Evolutionary conservation across 2,888 invertebrate species (phyloP).

Genomic region (Trachelus tabidus): DNA sequence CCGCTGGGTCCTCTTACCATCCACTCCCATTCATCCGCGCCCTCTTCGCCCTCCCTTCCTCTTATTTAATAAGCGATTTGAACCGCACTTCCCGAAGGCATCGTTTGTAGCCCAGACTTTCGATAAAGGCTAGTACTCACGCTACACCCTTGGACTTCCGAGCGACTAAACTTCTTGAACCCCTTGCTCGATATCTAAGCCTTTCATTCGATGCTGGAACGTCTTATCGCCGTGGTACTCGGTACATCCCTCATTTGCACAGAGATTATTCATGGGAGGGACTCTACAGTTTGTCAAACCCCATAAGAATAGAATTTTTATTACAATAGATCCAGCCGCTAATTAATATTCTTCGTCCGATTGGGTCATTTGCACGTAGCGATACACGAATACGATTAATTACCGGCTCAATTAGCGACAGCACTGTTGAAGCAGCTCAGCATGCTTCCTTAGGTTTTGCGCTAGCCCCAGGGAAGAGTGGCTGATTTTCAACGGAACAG

Average conservation of each 20-base stretch:
- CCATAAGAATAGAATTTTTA: not conserved
- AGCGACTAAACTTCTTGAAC: not conserved
- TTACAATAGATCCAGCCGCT: not conserved
- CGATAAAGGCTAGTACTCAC: constrained; percentile 3
- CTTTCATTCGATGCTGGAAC: not conserved
- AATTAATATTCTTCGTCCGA: not conserved
- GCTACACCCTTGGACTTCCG: not conserved
- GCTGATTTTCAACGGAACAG: not conserved
- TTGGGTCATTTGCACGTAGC: not conserved
- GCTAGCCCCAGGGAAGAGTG: not conserved
- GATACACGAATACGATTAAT: not conserved
- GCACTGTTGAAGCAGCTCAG: not conserved
- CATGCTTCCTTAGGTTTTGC: not conserved
- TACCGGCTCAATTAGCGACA: not conserved
- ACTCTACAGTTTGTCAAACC: not conserved
- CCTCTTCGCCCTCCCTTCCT: constrained; percentile 13
- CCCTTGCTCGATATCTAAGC: not conserved
- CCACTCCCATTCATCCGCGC: constrained; percentile 27
- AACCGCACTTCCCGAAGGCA: constrained; percentile 20
- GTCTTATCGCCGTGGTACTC: not conserved
- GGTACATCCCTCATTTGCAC: not conserved
- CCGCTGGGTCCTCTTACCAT: constrained; percentile 24
- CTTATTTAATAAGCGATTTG: constrained; percentile 26
- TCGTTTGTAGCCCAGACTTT: constrained; percentile 18
- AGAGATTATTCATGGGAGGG: not conserved